Conservation (phyloP, 2,797 vertebrate genomes). For the Naso thynnoides region DNA sequence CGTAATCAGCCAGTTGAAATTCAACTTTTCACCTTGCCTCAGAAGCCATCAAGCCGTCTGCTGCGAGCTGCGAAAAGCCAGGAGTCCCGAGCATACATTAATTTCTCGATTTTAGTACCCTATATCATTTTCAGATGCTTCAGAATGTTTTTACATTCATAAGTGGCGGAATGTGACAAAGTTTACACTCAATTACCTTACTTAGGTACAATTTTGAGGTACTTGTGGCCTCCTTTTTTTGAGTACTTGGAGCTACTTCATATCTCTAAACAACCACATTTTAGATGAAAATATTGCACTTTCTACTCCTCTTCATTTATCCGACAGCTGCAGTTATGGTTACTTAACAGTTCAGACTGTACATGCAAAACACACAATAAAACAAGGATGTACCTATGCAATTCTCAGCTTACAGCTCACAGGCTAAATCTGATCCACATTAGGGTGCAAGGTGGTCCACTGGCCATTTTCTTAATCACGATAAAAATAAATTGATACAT, state of each 20-base stretch:
- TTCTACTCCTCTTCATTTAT: no score
- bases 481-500: no score
- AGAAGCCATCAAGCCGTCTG: constrained; percentile 24
- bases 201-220: not conserved
- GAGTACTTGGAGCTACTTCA: not conserved
- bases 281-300: no score
- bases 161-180: not conserved
- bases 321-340: no score
- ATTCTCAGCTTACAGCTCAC: no score
- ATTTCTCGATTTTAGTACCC: constrained; percentile 11
- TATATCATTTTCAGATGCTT: constrained; percentile 12
- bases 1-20: constrained; percentile 63
- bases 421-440: no score
- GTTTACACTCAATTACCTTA: not conserved
- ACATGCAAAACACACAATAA: no score
- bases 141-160: not conserved
- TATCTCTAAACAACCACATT: not conserved
- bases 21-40: constrained; percentile 44
- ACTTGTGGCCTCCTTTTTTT: not conserved
- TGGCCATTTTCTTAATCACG: no score
- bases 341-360: no score
- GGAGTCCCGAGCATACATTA: not conserved
- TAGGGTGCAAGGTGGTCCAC: no score
- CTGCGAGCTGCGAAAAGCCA: constrained; percentile 21
- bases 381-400: no score